Evolutionary conservation across 2,113 vertebrate genomes (phyloP).

Genomic region (Dicentrarchus labrax): DNA sequence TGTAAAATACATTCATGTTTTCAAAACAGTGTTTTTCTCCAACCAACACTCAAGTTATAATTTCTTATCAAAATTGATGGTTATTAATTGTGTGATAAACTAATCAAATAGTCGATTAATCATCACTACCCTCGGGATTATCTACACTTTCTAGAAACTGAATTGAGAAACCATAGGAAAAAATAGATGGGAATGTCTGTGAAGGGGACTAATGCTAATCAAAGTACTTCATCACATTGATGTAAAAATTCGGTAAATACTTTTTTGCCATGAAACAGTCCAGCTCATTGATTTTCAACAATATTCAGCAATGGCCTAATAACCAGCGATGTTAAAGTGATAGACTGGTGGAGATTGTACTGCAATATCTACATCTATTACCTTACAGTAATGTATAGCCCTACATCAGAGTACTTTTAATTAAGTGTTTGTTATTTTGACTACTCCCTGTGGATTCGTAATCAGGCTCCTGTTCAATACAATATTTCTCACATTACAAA

Average conservation of each 20-base stretch:
- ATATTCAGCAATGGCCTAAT: background rate
- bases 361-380: background rate
- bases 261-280: background rate
- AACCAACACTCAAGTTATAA: background rate
- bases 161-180: background rate
- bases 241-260: background rate
- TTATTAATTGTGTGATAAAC: background rate
- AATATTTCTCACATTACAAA: conserved; percentile 12
- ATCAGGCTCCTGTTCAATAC: conserved; percentile 26
- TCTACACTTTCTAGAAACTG: background rate
- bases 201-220: conserved; percentile 7
- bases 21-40: background rate
- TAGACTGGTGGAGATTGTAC: background rate
- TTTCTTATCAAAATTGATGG: background rate
- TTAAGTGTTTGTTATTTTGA: background rate
- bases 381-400: background rate
- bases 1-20: too few species aligned
- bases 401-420: background rate
- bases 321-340: background rate
- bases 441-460: conserved; percentile 13
- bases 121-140: background rate
- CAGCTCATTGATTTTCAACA: background rate
- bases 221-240: conserved; percentile 4
- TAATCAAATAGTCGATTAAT: background rate
- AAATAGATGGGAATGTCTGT: background rate